Evolutionary conservation across 2,888 invertebrate species (phyloP).

Genomic region (Hypomecis punctinalis): DNA sequence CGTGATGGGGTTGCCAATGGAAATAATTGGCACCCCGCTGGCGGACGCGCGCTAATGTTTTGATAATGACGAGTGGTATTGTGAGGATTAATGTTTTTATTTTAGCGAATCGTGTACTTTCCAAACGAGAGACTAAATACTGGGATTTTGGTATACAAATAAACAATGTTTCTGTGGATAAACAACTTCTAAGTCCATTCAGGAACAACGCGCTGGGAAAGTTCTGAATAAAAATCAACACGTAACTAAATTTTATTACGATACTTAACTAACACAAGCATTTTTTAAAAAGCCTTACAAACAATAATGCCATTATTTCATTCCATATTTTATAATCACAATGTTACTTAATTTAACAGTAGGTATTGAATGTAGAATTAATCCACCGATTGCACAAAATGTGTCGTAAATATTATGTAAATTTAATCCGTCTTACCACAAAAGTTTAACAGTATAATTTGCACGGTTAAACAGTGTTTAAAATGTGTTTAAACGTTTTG

Average conservation of each 20-base stretch:
- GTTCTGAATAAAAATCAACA: not conserved
- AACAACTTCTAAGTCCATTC: constrained; percentile 9
- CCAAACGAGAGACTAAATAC: constrained; percentile 54
- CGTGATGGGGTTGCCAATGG: constrained; percentile 76
- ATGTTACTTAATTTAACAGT: no score
- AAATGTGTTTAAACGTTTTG: no score
- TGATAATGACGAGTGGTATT: constrained; percentile 79
- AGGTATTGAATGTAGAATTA: no score
- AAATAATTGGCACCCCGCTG: constrained; percentile 84
- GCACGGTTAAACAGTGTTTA: no score
- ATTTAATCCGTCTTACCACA: no score
- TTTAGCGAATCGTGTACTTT: constrained; percentile 69
- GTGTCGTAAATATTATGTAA: no score
- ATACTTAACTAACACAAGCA: not conserved
- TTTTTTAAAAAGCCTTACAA: not conserved
- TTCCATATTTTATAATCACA: no score
- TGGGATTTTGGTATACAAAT: constrained; percentile 55
- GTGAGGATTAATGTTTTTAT: constrained; percentile 74
- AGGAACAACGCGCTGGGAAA: constrained; percentile 8
- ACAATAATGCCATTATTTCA: not conserved
- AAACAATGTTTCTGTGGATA: constrained; percentile 44
- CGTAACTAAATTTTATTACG: no score
- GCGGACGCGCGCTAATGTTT: constrained; percentile 77
- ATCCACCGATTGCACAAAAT: no score
- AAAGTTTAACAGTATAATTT: no score